These are phyloP conservation scores for Hydrophis major DNA, from an alignment of 2,797 vertebrate species.

Conservation along the genomic window DNA sequence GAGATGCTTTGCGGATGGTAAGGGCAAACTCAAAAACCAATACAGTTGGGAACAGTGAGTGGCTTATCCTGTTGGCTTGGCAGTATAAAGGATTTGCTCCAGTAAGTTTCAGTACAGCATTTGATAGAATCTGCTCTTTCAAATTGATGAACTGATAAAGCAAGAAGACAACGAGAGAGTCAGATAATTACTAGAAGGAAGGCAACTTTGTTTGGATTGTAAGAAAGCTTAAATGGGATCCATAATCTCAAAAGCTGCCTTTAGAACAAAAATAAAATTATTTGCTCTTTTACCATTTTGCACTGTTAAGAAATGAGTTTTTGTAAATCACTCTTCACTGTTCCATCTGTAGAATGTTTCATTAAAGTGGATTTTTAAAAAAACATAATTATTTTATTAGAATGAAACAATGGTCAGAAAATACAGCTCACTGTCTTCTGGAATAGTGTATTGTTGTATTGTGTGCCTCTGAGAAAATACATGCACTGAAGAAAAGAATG, in stretches of 20 bases:
- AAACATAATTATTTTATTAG: slow-evolving; percentile 17
- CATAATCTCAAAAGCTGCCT: slow-evolving; percentile 24
- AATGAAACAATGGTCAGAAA: slow-evolving; percentile 24
- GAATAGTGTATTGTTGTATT: not conserved
- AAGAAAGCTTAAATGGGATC: slow-evolving; percentile 19
- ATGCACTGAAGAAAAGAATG: not conserved
- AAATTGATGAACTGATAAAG: slow-evolving; percentile 26
- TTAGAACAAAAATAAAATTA: not conserved
- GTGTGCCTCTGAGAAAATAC: not conserved
- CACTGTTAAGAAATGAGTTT: slow-evolving; percentile 15
- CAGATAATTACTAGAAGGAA: slow-evolving; percentile 29
- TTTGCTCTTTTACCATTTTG: not conserved
- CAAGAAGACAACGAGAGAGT: not conserved
- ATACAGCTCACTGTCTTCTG: not conserved
- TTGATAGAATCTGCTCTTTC: slow-evolving; percentile 14
- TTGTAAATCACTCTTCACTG: slow-evolving; percentile 3
- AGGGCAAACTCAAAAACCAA: not conserved
- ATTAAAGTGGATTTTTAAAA: slow-evolving; percentile 33
- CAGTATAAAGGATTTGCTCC: slow-evolving; percentile 35
- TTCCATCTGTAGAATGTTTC: slow-evolving; percentile 23
- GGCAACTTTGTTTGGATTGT: slow-evolving; percentile 13
- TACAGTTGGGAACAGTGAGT: not conserved
- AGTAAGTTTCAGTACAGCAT: slow-evolving; percentile 10
- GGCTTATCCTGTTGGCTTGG: slow-evolving; percentile 17
- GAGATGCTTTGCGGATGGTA: slow-evolving; percentile 32